Evolutionary conservation across 2,113 vertebrate genomes (phyloP).

Genomic region (Clarias gariepinus): DNA sequence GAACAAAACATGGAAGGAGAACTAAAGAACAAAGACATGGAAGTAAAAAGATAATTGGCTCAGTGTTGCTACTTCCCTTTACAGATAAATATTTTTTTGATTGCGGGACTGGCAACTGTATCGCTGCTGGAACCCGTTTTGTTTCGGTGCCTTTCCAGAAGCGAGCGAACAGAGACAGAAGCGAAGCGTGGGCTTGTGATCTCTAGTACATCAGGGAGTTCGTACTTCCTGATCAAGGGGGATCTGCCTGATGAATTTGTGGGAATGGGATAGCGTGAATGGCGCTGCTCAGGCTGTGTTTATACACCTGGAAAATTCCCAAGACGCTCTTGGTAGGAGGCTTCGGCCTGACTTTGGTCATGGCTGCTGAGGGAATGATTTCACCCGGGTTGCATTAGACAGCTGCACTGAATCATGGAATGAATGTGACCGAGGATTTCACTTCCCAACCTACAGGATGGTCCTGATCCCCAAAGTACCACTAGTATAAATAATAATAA

Average conservation of each 20-base stretch:
- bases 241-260: constrained; percentile 34
- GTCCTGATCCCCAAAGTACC: background rate
- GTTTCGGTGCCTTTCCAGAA: background rate
- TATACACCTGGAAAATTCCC: constrained; percentile 60
- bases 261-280: background rate
- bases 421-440: background rate
- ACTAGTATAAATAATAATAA: background rate
- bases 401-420: constrained; percentile 34
- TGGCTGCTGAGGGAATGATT: constrained; percentile 41
- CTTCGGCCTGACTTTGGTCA: constrained; percentile 36
- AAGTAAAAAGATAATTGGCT: constrained; percentile 21
- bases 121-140: background rate
- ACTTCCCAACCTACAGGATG: background rate
- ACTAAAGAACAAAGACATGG: constrained; percentile 25
- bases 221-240: constrained; percentile 40
- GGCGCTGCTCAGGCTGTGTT: constrained; percentile 48
- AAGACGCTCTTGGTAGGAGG: background rate
- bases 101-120: background rate
- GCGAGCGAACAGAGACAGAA: background rate
- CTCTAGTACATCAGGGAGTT: constrained; percentile 30
- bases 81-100: background rate
- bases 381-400: constrained; percentile 49
- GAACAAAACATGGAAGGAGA: constrained; percentile 26
- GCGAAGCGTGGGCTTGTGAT: background rate
- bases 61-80: constrained; percentile 7